Base-by-base conservation (phyloP, 2,797 vertebrate species). In the Diceros bicornis region DNA sequence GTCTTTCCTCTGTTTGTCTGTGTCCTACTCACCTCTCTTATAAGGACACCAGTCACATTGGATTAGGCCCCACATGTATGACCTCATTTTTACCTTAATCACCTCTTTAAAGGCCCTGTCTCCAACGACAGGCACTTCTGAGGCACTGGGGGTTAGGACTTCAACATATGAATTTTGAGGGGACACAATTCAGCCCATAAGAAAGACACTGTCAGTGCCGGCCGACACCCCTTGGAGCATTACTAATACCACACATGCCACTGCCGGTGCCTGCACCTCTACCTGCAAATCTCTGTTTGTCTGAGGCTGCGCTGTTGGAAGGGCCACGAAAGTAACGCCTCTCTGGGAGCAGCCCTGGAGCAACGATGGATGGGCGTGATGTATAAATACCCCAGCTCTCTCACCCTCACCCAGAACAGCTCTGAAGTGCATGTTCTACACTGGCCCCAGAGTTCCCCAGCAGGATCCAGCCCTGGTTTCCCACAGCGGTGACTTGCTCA, bases 341-440 rank as follows among this genome's bases (percentile, higher is more conserved):
- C 69, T 11, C 37, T 25, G 20, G 37, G 21, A 71, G 12, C 69
- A 72, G 12, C 69, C 69, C 23, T 74, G 21, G 7, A 41, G 23
- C 71, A 74, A 20, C 12, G 7, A 9, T 41, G 14, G 7, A 6
- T 47, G 25, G 71, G 41, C 41, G 1, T 47, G 41, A 41, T 27
- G 41, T 64, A 14, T 32, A 44, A 47, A 17, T 29, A 47, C 4
- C 13, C 32, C 62, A 17, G 62, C 20, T 10, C 4, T 14, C 41
- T 23, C 44, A 5, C 29, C 7, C 44, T 2, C 12, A 12, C n/a
- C 44, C 32, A 32, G 32, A 27, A 29, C 12, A 41, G 8, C 23
- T 9, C n/a, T 2, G n/a, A 6, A 13, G 8, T 1, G 50, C 32
- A 1, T 12, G 17, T 11, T 44, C 37, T 20, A 17, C 7, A 4